Base-by-base conservation (phyloP, 2,888 invertebrate genomes). In the Chrysina gloriosa region DNA sequence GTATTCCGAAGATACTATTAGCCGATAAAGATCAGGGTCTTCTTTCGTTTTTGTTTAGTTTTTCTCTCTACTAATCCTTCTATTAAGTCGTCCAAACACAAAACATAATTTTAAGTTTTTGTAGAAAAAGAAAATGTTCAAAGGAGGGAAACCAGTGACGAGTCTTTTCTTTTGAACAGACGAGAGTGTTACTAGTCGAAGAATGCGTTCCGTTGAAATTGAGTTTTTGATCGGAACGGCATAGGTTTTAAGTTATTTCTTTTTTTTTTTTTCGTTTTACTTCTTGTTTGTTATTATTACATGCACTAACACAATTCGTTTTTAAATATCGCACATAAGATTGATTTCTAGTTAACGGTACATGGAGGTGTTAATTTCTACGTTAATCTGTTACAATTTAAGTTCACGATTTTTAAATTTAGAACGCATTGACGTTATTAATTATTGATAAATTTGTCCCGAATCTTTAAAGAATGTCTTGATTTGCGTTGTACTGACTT, bases 1-100 rank as follows among this genome's bases (percentile, higher is more conserved):
- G 75, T 76, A 75, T 75, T 67, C 68, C 67, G 68, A 74, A 70
- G 71, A 74, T 80, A 81, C 77, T 80, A 80, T 82, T 81, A 81
- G 81, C 81, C 82, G 81, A 81, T 81, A 81, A 73, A 70, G 52
- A 70, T 70, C 73, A 74, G 71, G 70, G 70, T 74, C 75, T 73
- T 70, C 73, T 73, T 71, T 69, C 74, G 76, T 72, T 72, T 72
- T 69, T 67, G 63, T 72, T 72, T 69, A 71, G 64, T 47, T 39
- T 65, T 54, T 68, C 21, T 48, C 19, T 19, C 16, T 63, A 27
- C 25, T 9, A 65, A 42, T 34, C 47, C 21, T 21, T 36, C 21
- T n/a, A n/a, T n/a, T n/a, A n/a, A n/a, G 25, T 39, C 39, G 42
- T 42, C 58, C 39, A 27, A 58, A 58, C 14, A 11, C n/a, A 23